Conservation (phyloP, 2,888 invertebrate species). For the Heliconius hortense region DNA sequence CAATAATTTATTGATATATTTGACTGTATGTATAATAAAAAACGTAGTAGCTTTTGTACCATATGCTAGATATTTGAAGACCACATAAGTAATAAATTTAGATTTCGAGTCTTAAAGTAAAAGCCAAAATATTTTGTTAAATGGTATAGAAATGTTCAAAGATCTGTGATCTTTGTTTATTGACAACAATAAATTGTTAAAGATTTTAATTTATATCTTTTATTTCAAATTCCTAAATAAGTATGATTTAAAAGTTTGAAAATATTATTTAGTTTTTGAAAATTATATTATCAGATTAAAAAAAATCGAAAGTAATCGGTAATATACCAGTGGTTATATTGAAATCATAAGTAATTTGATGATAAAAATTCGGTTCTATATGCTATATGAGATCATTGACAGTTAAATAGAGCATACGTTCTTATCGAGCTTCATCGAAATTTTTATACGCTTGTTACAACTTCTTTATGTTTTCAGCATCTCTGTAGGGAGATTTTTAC, state of each 20-base stretch:
- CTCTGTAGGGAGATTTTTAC: too few relatives aligned
- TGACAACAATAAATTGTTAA: constrained; percentile 76
- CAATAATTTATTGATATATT: neutral
- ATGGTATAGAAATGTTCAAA: constrained; percentile 58
- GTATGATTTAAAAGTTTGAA: too few relatives aligned
- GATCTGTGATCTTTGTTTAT: constrained; percentile 75
- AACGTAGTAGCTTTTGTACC: constrained; percentile 20
- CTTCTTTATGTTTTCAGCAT: too few relatives aligned
- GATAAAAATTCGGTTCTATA: neutral
- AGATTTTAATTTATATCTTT: constrained; percentile 46
- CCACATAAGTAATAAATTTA: neutral
- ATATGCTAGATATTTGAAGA: neutral
- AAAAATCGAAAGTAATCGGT: too few relatives aligned
- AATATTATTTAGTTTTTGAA: too few relatives aligned
- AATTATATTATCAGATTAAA: too few relatives aligned
- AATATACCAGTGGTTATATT: too few relatives aligned
- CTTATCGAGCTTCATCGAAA: too few relatives aligned
- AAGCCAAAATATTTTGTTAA: constrained; percentile 49
- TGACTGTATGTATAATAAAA: neutral
- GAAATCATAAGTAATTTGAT: too few relatives aligned
- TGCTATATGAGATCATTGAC: neutral
- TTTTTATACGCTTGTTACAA: too few relatives aligned
- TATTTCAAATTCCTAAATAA: constrained; percentile 11
- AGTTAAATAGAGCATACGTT: neutral
- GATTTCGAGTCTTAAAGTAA: neutral